Base-by-base conservation (phyloP, 2,888 invertebrate species). In the Hoplodrina blanda region DNA sequence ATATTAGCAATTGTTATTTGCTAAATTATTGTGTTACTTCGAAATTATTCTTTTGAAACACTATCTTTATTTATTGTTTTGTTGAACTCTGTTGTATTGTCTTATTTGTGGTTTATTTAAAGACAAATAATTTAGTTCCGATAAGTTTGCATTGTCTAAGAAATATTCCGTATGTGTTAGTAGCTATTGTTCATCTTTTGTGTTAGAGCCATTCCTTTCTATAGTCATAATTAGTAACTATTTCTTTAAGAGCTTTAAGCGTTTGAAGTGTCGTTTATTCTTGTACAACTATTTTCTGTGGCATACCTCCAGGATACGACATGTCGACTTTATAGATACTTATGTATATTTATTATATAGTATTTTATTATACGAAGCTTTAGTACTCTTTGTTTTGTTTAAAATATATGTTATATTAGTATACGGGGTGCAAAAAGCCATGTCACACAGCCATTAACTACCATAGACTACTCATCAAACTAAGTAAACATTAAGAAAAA, bases 121-220 rank as follows among this genome's bases (percentile, higher is more conserved):
- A 79, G 62, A 59, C 25, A 64, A 68, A 66, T 75, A 71, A 70
- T 76, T 74, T 74, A 66, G 68, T 73, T 67, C 25, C 52, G 19
- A 73, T 84, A 73, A 61, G 60, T 78, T 76, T 76, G 65, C 73
- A 72, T 81, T 84, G 80, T 80, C 56, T 80, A 62, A 61, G 68
- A 72, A 78, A 73, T 82, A 70, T 74, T 75, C 37, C 52, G 64
- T 64, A 68, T 73, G 66, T 59, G 63, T 74, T 71, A 81, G 72
- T 75, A 67, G 76, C 84, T 60, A 84, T 84, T 84, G 85, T 85
- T 80, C 60, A 55, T 53, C 69, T 73, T 73, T 78, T 83, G 78
- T 69, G 50, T 62, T 57, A 59, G 25, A 71, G 74, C 52, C 61
- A 63, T 69, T 69, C 20, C 61, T 66, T 61, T 50, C 65, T 73